Conservation (phyloP, 2,888 invertebrate species). For the Holacanthella duospinosa region DNA sequence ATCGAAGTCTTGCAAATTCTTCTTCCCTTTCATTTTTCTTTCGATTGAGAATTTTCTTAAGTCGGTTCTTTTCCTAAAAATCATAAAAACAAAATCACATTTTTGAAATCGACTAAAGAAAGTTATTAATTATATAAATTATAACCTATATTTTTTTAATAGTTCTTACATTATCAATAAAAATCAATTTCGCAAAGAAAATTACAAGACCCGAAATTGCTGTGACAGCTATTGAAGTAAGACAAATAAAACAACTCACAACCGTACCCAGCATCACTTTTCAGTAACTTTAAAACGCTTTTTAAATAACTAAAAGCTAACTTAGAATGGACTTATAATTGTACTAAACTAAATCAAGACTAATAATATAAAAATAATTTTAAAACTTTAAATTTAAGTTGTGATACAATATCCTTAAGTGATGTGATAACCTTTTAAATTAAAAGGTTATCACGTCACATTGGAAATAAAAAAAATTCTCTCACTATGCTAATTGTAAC, state of each 20-base stretch:
- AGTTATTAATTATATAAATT: too few species aligned
- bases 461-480: neutral
- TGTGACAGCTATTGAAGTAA: neutral
- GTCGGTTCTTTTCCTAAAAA: slow-evolving; percentile 23
- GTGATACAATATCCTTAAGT: too few species aligned
- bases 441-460: neutral
- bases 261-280: neutral
- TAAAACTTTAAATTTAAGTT: too few species aligned
- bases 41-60: slow-evolving; percentile 18
- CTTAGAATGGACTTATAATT: too few species aligned
- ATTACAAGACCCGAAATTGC: neutral
- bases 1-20: slow-evolving; percentile 23
- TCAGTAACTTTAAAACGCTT: neutral
- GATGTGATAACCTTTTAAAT: too few species aligned
- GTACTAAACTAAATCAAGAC: too few species aligned
- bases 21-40: slow-evolving; percentile 25
- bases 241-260: neutral
- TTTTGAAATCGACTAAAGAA: neutral
- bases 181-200: neutral
- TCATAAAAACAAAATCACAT: neutral
- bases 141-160: neutral
- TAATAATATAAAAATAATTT: too few species aligned
- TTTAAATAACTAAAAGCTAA: neutral
- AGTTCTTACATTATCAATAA: neutral
- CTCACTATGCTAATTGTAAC: too few species aligned